These are phyloP conservation scores for Spisula subtruncata DNA, from an alignment of 2,888 invertebrate species.

Conservation along the genomic window DNA sequence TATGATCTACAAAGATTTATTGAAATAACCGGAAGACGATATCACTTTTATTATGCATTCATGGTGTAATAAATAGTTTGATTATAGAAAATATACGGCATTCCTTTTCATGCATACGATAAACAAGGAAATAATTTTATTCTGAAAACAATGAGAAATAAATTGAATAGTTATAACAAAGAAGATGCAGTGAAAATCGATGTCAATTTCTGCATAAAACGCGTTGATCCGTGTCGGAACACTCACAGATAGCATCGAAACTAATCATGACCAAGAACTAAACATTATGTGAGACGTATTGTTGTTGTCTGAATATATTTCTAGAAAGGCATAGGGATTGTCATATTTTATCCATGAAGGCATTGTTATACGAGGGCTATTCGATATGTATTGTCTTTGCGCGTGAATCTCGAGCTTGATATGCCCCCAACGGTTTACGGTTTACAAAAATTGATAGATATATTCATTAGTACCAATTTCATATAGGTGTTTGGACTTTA, in stretches of 20 bases:
- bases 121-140: slow-evolving; percentile 24
- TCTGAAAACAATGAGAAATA: neutral
- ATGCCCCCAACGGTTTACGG: too few relatives aligned
- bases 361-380: too few relatives aligned
- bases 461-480: too few relatives aligned
- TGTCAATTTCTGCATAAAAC: neutral
- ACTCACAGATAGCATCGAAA: neutral
- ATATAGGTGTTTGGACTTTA: too few relatives aligned
- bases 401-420: too few relatives aligned
- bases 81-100: neutral
- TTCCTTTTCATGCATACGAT: neutral
- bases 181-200: neutral
- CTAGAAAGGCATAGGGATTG: neutral
- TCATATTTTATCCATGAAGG: neutral
- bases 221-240: neutral
- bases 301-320: neutral
- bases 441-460: too few relatives aligned
- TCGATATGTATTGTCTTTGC: too few relatives aligned
- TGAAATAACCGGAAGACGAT: neutral
- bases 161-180: neutral
- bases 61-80: neutral
- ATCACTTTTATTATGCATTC: neutral
- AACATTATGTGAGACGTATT: neutral
- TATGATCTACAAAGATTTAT: slow-evolving; percentile 2
- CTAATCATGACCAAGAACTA: neutral